Evolutionary conservation across 2,888 invertebrate species (phyloP).

Genomic region (Himalopsyche kuldschensis): DNA sequence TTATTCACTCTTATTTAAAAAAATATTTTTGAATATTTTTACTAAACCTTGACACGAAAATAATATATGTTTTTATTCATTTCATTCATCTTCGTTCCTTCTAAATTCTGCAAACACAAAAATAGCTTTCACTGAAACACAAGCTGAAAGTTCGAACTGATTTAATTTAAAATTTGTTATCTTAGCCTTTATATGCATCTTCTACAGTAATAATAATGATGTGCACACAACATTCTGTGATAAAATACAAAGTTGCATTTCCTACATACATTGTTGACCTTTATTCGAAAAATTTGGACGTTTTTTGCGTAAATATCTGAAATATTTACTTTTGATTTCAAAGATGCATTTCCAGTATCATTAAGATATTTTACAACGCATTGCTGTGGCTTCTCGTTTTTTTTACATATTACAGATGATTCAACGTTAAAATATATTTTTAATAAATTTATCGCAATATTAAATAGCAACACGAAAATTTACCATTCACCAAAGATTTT

Average conservation of each 20-base stretch:
- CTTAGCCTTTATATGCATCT: not conserved
- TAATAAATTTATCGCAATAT: too few relatives aligned
- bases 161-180: not conserved
- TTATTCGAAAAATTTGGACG: not conserved
- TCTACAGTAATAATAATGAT: not conserved
- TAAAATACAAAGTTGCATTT: not conserved
- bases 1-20: too few relatives aligned
- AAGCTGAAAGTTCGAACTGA: not conserved
- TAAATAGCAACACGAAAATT: too few relatives aligned
- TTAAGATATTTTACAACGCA: not conserved
- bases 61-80: too few relatives aligned
- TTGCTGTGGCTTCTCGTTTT: not conserved
- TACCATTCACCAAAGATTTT: too few relatives aligned
- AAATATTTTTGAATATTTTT: too few relatives aligned
- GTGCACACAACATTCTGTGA: not conserved
- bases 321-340: not conserved
- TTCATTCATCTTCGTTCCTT: too few relatives aligned
- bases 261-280: not conserved
- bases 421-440: too few relatives aligned
- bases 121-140: too few relatives aligned
- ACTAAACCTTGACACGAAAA: too few relatives aligned
- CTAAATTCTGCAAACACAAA: too few relatives aligned
- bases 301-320: not conserved
- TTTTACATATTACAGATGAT: not conserved
- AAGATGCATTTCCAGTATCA: not conserved